These are phyloP conservation scores for Diadumene lineata DNA, from an alignment of 92 coral and sea anemone species.

Conservation along the genomic window DNA sequence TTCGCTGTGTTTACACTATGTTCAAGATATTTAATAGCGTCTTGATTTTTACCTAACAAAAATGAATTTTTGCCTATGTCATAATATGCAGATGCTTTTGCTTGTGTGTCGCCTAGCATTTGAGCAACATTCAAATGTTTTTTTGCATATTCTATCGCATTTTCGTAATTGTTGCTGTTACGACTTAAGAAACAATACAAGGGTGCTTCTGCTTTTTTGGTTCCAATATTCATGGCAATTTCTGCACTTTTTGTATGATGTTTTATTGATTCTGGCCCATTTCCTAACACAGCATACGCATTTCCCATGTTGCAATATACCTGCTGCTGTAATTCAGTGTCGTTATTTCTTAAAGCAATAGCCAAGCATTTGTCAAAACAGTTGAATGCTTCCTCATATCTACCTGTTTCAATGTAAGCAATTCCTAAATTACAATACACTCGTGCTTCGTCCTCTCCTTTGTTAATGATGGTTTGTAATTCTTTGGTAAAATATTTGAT, in stretches of 20 bases:
- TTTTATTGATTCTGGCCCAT: not conserved
- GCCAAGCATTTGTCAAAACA: not conserved
- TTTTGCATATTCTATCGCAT: not conserved
- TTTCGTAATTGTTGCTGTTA: not conserved
- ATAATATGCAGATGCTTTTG: not conserved
- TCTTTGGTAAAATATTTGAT: not conserved
- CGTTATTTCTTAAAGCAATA: not conserved
- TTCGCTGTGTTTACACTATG: not conserved
- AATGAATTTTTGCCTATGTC: not conserved
- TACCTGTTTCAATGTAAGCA: not conserved
- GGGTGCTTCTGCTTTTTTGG: not conserved
- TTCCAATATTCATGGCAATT: not conserved
- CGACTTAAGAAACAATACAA: constrained; percentile 2
- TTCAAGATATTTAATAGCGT: not conserved
- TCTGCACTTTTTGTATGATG: not conserved
- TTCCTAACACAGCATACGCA: not conserved
- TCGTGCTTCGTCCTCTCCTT: not conserved
- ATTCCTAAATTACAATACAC: constrained; percentile 5
- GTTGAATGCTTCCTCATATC: not conserved
- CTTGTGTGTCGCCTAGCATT: not conserved
- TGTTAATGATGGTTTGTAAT: not conserved
- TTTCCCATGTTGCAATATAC: not conserved
- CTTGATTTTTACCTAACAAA: not conserved
- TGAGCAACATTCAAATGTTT: not conserved
- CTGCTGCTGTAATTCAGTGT: not conserved